Evolutionary conservation across 2,888 invertebrate genomes (phyloP).

Genomic region (Drosophila greeni): DNA sequence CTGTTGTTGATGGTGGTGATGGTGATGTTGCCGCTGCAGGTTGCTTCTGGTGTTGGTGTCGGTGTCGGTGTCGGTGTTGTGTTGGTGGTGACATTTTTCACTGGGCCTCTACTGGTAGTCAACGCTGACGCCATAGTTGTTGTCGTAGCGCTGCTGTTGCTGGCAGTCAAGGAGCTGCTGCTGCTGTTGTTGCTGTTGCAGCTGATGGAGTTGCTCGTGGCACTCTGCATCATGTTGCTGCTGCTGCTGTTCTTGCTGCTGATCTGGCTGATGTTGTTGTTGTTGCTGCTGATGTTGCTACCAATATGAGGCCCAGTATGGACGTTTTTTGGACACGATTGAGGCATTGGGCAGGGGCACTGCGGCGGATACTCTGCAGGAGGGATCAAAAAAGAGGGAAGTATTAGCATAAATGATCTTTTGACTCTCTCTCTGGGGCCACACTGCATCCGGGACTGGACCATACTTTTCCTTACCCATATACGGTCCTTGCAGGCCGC

Average conservation of each 20-base stretch:
- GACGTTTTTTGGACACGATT: slow-evolving; percentile 98
- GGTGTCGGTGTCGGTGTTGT: slow-evolving; percentile 45
- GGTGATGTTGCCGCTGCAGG: slow-evolving; percentile 43
- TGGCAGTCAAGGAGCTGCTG: slow-evolving; percentile 55
- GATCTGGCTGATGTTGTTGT: slow-evolving; percentile 45
- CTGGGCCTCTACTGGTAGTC: slow-evolving; percentile 79
- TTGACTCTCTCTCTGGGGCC: not conserved
- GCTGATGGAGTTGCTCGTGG: slow-evolving; percentile 52
- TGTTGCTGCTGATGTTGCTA: slow-evolving; percentile 86
- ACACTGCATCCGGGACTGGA: slow-evolving; percentile 34
- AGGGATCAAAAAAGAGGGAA: slow-evolving; percentile 73
- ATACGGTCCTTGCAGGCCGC: slow-evolving; percentile 79
- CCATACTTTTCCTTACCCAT: slow-evolving; percentile 80
- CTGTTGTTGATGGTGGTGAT: slow-evolving; percentile 39
- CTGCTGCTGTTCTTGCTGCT: slow-evolving; percentile 51
- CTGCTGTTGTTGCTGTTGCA: slow-evolving; percentile 34
- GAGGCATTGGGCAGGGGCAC: slow-evolving; percentile 94
- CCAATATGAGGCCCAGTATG: slow-evolving; percentile 99
- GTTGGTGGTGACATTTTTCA: slow-evolving; percentile 71
- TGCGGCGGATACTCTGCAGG: slow-evolving; percentile 80
- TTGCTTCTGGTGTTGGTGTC: slow-evolving; percentile 45
- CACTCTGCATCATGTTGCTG: slow-evolving; percentile 59
- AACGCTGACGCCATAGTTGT: slow-evolving; percentile 64
- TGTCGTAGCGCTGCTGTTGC: slow-evolving; percentile 62
- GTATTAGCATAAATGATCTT: not conserved